Conservation (phyloP, 1,140 invertebrate genomes). For the Tetragonula clypearis region DNA sequence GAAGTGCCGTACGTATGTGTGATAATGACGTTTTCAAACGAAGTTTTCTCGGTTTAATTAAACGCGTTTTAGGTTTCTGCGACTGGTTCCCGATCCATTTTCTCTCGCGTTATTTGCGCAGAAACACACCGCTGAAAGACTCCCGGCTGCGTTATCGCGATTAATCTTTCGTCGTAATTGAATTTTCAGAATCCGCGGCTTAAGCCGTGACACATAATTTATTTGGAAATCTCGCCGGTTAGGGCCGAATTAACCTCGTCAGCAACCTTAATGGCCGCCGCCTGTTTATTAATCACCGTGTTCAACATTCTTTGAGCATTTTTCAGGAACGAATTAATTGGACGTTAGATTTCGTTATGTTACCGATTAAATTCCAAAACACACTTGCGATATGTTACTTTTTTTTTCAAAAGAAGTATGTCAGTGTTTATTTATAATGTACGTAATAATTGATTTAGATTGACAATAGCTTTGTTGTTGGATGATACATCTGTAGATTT, state of each 20-base stretch:
- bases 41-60: background rate
- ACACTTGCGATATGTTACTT: background rate
- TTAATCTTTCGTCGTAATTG: slow-evolving; percentile 33
- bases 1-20: background rate
- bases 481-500: too few relatives aligned
- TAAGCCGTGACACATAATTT: background rate
- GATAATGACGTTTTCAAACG: background rate
- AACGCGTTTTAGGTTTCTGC: slow-evolving; percentile 16
- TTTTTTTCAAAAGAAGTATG: background rate
- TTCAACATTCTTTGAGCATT: background rate
- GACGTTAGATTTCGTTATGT: background rate
- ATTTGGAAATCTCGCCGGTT: background rate
- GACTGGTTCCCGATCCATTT: background rate
- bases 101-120: background rate
- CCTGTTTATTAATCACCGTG: background rate
- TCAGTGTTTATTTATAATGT: background rate
- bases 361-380: background rate
- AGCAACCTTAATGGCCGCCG: background rate
- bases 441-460: background rate
- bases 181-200: slow-evolving; percentile 15
- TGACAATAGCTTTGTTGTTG: too few relatives aligned
- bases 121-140: background rate
- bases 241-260: background rate
- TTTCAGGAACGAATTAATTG: background rate
- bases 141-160: background rate